phyloP scores from a whole-genome alignment of 2,113 vertebrate species.

The Eurystomus gularis region DNA sequence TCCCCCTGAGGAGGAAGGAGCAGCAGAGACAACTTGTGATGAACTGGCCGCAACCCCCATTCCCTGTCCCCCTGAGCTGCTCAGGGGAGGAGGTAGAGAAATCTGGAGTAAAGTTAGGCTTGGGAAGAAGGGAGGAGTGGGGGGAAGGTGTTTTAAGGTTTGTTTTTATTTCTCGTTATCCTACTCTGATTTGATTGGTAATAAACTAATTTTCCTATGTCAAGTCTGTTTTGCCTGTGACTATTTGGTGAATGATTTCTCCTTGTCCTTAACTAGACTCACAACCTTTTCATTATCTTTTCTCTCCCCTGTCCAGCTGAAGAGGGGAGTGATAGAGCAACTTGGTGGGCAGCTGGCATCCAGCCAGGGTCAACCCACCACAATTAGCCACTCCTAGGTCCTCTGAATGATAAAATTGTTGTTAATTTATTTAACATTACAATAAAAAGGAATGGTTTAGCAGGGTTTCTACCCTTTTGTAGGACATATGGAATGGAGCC shows the following conservation, averaged over 20 bases:
- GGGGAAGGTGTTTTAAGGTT: not conserved
- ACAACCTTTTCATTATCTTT: not conserved
- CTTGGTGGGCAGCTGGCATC: not conserved
- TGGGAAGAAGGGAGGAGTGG: not conserved
- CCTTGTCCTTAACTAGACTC: not conserved
- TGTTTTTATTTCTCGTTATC: not conserved
- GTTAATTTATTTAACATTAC: constrained; percentile 47
- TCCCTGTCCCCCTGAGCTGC: no score
- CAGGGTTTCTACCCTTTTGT: constrained; percentile 32
- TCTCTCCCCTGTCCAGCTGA: not conserved
- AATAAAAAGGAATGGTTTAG: constrained; percentile 38
- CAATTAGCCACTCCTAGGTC: not conserved
- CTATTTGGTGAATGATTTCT: not conserved
- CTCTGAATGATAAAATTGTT: constrained; percentile 37
- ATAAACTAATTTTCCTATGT: not conserved
- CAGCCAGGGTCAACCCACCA: not conserved
- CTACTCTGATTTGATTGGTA: not conserved
- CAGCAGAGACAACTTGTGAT: not conserved
- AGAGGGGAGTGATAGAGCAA: not conserved
- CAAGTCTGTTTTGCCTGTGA: not conserved
- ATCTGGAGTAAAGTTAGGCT: not conserved
- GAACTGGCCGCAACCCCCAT: not conserved
- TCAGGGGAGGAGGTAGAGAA: not conserved
- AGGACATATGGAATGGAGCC: constrained; percentile 32
- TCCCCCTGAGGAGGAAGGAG: not conserved